Conservation (phyloP, 2,888 invertebrate genomes). For the Hyalella azteca region DNA sequence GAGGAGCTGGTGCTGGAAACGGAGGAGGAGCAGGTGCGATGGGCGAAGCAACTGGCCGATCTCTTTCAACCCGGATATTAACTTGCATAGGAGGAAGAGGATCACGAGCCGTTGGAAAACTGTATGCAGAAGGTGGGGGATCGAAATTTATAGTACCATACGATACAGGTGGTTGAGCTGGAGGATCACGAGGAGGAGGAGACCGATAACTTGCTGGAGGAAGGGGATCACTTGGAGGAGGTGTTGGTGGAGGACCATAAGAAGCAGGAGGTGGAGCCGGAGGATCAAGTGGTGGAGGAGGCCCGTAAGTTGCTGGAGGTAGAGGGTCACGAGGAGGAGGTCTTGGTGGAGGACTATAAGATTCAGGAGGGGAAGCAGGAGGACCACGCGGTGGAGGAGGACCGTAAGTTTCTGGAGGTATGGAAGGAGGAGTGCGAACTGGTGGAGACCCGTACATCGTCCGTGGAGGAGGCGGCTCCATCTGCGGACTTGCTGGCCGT, state of each 20-base stretch:
- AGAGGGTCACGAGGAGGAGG: neutral
- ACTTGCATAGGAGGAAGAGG: constrained; percentile 11
- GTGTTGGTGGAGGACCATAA: constrained; percentile 31
- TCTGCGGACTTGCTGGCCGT: neutral
- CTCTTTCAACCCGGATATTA: constrained; percentile 6
- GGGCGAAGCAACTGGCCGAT: constrained; percentile 38
- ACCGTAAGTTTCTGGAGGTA: constrained; percentile 17
- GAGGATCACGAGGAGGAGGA: constrained; percentile 23
- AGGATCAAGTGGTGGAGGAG: constrained; percentile 33
- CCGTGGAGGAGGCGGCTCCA: neutral
- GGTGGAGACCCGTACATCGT: neutral
- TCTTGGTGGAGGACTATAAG: constrained; percentile 25
- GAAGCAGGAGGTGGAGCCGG: constrained; percentile 21
- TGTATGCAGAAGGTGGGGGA: constrained; percentile 4
- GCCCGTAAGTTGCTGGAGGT: constrained; percentile 28
- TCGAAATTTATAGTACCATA: too few species aligned
- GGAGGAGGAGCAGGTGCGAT: constrained; percentile 28
- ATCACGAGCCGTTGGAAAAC: constrained; percentile 16
- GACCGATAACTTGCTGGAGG: constrained; percentile 22
- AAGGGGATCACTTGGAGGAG: constrained; percentile 15
- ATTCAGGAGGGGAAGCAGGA: neutral
- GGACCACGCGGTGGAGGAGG: neutral
- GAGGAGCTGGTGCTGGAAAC: constrained; percentile 19
- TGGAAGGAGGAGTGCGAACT: neutral
- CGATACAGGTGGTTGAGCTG: neutral